These are phyloP conservation scores for Dynastes hyllus DNA, from an alignment of 2,888 invertebrate species.

Conservation along the genomic window DNA sequence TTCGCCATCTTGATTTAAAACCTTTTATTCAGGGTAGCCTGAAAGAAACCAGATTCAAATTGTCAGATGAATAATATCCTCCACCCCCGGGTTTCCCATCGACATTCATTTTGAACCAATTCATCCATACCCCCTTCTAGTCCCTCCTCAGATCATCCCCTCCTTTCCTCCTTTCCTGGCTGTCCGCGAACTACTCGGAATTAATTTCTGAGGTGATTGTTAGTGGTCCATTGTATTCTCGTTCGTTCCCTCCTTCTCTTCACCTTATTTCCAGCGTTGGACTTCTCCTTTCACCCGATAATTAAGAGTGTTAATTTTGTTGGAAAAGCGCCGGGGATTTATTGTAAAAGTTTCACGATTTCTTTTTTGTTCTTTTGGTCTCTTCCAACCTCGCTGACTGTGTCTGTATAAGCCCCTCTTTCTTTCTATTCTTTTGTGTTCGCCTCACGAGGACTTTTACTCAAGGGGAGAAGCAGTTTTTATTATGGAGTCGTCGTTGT, in stretches of 20 bases:
- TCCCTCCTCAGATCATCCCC: background rate
- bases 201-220: constrained; percentile 38
- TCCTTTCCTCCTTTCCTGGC: background rate
- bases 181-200: constrained; percentile 33
- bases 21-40: background rate
- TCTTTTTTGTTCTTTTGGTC: background rate
- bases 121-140: background rate
- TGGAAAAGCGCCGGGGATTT: constrained; percentile 29
- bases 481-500: constrained; percentile 20
- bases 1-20: background rate
- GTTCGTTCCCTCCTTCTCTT: background rate
- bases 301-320: constrained; percentile 47
- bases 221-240: constrained; percentile 25
- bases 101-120: background rate
- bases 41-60: background rate
- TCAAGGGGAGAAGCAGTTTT: background rate
- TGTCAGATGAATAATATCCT: constrained; percentile 16
- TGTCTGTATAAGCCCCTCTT: background rate
- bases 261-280: background rate
- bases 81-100: background rate
- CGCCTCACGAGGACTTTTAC: background rate
- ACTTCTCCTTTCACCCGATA: constrained; percentile 14
- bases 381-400: background rate
- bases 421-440: constrained; percentile 3
- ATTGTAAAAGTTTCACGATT: constrained; percentile 35